These are phyloP conservation scores for Zygogramma bicolorata DNA, from an alignment of 2,888 invertebrate species.

Conservation along the genomic window DNA sequence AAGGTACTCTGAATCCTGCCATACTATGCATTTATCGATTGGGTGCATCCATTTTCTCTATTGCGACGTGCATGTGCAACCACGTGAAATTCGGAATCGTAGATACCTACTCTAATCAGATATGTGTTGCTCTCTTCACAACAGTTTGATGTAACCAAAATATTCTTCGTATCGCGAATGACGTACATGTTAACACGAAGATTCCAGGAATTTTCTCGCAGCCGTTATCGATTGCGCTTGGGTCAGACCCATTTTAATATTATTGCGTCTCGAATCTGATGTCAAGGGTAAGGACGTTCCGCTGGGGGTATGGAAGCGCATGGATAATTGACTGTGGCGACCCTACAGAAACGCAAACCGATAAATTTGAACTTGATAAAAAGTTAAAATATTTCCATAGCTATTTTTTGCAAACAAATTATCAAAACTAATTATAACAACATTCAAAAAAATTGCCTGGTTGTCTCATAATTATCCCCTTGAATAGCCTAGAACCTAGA, in stretches of 20 bases:
- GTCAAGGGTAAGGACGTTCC: conserved; percentile 1
- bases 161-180: background rate
- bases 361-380: no score
- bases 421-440: no score
- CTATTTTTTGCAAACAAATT: no score
- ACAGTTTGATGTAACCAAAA: background rate
- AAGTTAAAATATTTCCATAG: no score
- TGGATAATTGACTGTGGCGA: no score
- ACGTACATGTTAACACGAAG: background rate
- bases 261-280: background rate
- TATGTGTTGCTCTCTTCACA: background rate
- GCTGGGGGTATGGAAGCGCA: no score
- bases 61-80: background rate
- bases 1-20: no score
- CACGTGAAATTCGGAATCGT: background rate
- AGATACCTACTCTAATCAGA: no score
- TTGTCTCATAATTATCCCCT: no score
- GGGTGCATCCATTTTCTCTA: background rate
- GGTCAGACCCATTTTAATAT: background rate
- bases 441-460: no score
- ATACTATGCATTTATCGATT: background rate
- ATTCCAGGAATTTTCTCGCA: background rate
- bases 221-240: conserved; percentile 4
- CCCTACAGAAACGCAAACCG: no score
- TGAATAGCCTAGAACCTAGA: no score